Base-by-base conservation (phyloP, 2,113 vertebrate species). In the Serilophus lunatus region DNA sequence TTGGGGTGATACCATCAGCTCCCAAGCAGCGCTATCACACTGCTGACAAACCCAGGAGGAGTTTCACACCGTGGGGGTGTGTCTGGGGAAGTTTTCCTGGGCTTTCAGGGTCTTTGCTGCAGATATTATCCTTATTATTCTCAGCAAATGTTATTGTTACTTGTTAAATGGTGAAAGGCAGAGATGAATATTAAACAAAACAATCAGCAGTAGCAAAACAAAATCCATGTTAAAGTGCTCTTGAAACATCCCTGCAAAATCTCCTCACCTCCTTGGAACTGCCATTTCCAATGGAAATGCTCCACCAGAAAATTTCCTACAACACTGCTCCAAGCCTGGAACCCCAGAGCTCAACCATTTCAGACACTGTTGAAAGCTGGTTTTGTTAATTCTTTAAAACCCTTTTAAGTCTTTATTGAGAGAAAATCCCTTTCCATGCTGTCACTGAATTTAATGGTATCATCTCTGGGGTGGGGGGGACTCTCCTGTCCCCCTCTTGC, bases 401-500 rank as follows among this genome's bases (percentile, higher is more conserved):
- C 49, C 54, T 90, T n/a, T 82, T 69, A 86, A 64, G 82, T 25
- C 54, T 76, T 77, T 35, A 47, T 25, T 26, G 83, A 84, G 77
- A 81, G 80, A 75, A 94, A 94, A 91, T 68, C 68, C 57, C 65
- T 45, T 35, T 40, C 68, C 45, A 64, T 1, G 10, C 61, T 47
- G 53, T 18, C 60, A 9, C 38, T 44, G 88, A 17, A 10, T 90
- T 57, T n/a, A 72, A 38, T 0, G 0, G 65, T 56, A 29, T 44
- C 45, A 18, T 40, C 51, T 29, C 66, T 1, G 2, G 13, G 28
- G 18, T 36, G 2, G 7, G 15, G 29, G 44, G 15, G 28, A 56
- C 0, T 0, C 8, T n/a, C 29, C 38, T 47, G 26, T 59, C 1
- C 13, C 14, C 12, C 8, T 13, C 2, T 31, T 0, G 0, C 29